A percentile compares a stretch with the other conserved stretches of the same genome.
phyloP scores from a whole-genome alignment of 2,113 vertebrate genomes.

The Vanacampus margaritifer region DNA sequence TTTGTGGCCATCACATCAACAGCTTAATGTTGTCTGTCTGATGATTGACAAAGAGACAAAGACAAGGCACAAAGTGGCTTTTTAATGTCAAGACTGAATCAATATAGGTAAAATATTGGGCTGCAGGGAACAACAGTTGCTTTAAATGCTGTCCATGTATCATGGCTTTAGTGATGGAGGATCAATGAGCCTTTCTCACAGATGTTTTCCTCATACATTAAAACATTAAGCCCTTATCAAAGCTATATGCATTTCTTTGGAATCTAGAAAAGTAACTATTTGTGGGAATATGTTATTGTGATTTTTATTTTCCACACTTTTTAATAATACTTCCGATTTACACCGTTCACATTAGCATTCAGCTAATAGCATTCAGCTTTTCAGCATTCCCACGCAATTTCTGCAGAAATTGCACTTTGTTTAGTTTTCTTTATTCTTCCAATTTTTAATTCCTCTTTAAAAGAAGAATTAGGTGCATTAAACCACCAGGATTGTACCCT shows the following conservation, averaged over 20 bases:
- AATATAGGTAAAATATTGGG: slow-evolving; percentile 33
- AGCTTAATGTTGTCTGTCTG: background rate
- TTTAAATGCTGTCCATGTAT: slow-evolving; percentile 31
- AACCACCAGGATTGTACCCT: too few species aligned
- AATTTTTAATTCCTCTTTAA: too few species aligned
- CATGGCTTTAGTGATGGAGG: slow-evolving; percentile 24
- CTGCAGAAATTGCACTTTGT: too few species aligned
- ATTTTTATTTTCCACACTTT: too few species aligned
- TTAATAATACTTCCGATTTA: too few species aligned
- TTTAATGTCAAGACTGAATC: slow-evolving; percentile 35
- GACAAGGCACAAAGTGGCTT: slow-evolving; percentile 16
- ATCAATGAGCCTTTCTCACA: slow-evolving; percentile 31
- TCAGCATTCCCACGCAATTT: too few species aligned
- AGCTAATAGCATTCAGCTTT: too few species aligned
- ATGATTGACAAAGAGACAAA: slow-evolving; percentile 1
- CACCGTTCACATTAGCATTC: too few species aligned
- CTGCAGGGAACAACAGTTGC: slow-evolving; percentile 16
- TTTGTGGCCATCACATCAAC: background rate
- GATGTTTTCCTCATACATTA: background rate
- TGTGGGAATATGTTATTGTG: too few species aligned
- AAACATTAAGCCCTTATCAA: background rate
- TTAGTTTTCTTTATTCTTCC: too few species aligned
- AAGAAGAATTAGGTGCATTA: too few species aligned
- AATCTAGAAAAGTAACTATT: background rate
- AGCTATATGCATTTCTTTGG: background rate